These are phyloP conservation scores for Dynastes tityus DNA, from an alignment of 2,888 invertebrate genomes.

Conservation along the genomic window DNA sequence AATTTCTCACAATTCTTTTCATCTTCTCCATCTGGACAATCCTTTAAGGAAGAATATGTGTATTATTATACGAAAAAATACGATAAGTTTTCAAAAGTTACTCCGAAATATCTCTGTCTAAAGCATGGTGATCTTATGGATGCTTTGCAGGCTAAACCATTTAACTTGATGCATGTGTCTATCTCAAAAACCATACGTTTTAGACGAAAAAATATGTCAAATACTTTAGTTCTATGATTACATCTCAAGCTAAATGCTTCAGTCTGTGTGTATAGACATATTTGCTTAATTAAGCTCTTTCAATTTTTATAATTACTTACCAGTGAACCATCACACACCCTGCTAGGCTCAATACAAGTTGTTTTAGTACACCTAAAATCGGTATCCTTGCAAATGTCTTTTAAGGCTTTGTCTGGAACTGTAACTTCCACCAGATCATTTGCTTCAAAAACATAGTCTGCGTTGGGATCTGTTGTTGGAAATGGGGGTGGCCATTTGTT, in stretches of 20 bases:
- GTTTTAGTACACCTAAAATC: slow-evolving; percentile 71
- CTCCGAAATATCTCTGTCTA: too few species aligned
- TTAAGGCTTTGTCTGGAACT: slow-evolving; percentile 23
- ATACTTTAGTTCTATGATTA: too few species aligned
- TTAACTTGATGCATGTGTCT: background rate
- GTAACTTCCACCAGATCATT: slow-evolving; percentile 58
- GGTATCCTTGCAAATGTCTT: slow-evolving; percentile 59
- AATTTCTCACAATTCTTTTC: slow-evolving; percentile 72
- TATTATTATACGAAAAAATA: too few species aligned
- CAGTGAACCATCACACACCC: slow-evolving; percentile 75
- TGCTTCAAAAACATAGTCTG: slow-evolving; percentile 66
- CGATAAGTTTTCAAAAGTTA: too few species aligned
- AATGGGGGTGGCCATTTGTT: slow-evolving; percentile 40
- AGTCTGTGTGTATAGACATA: too few species aligned
- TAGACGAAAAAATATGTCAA: too few species aligned
- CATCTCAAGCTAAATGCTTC: too few species aligned
- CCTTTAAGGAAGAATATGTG: slow-evolving; percentile 64
- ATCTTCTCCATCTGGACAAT: slow-evolving; percentile 75
- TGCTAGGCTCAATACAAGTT: slow-evolving; percentile 72
- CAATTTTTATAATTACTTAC: slow-evolving; percentile 62
- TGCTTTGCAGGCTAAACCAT: background rate
- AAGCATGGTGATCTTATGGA: too few species aligned
- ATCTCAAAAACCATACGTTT: background rate
- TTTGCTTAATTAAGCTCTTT: background rate
- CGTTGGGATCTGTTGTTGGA: slow-evolving; percentile 63